phyloP scores from a whole-genome alignment of 1,140 invertebrate genomes.

The Sycobia sp. region DNA sequence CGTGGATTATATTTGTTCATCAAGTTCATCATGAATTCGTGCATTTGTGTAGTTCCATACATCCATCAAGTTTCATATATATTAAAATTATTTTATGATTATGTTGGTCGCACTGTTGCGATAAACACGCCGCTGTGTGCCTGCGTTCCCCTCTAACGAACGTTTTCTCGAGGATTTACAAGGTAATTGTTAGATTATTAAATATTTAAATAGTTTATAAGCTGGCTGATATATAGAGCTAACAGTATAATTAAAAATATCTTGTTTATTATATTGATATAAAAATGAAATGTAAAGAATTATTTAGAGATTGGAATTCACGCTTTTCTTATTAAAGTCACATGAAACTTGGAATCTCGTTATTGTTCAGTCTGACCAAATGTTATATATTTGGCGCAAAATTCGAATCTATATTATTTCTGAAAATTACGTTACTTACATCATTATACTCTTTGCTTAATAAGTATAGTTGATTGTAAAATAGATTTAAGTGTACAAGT shows the following conservation, averaged over 20 bases:
- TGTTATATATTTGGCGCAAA: background rate
- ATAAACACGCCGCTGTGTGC: constrained; percentile 12
- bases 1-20: no score
- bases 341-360: constrained; percentile 7
- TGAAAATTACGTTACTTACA: no score
- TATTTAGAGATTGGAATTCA: no score
- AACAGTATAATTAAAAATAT: background rate
- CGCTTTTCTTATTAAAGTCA: background rate
- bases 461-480: no score
- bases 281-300: no score
- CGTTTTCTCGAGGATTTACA: constrained; percentile 18
- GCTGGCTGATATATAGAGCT: background rate
- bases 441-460: no score
- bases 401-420: constrained; percentile 1
- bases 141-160: constrained; percentile 19
- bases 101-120: constrained; percentile 25
- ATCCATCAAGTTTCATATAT: no score
- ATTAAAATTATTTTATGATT: no score
- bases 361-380: background rate
- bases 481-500: no score
- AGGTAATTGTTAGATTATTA: constrained; percentile 25
- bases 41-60: no score
- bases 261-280: background rate
- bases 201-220: background rate
- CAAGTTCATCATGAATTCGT: no score